phyloP scores from a whole-genome alignment of 2,113 vertebrate genomes.

The Lepisosteus oculatus region DNA sequence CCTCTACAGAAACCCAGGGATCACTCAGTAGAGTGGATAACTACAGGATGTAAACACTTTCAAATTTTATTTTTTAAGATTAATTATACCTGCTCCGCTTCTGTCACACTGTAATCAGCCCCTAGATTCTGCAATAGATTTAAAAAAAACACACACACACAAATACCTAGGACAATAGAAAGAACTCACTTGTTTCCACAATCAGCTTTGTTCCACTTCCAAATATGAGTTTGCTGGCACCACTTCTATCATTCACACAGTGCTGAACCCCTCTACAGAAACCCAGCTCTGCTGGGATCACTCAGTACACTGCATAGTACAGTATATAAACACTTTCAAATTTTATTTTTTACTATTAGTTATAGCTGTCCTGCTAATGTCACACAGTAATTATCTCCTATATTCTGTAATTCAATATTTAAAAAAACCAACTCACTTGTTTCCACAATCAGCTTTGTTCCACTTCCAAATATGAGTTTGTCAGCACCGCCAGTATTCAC shows the following conservation, averaged over 20 bases:
- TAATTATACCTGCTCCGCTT: too few species aligned
- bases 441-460: slow-evolving; percentile 22
- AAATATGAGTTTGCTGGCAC: slow-evolving; percentile 20
- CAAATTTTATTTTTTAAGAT: background rate
- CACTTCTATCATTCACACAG: slow-evolving; percentile 28
- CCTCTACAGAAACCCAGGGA: slow-evolving; percentile 9
- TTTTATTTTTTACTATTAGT: too few species aligned
- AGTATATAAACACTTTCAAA: too few species aligned
- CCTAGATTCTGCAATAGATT: too few species aligned
- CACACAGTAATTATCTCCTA: too few species aligned
- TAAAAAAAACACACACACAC: slow-evolving; percentile 24
- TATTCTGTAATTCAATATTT: background rate
- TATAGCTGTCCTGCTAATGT: too few species aligned
- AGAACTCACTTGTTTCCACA: background rate
- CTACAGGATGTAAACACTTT: background rate
- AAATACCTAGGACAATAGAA: background rate
- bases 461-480: slow-evolving; percentile 27
- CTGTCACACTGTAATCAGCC: background rate
- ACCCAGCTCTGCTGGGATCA: background rate
- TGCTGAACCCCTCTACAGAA: slow-evolving; percentile 9
- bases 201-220: slow-evolving; percentile 22
- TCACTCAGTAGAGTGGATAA: too few species aligned
- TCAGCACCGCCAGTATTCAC: slow-evolving; percentile 5
- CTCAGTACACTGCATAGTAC: background rate
- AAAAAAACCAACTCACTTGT: slow-evolving; percentile 32